Base-by-base conservation (phyloP, 2,113 vertebrate species). In the Myotis yumanensis region DNA sequence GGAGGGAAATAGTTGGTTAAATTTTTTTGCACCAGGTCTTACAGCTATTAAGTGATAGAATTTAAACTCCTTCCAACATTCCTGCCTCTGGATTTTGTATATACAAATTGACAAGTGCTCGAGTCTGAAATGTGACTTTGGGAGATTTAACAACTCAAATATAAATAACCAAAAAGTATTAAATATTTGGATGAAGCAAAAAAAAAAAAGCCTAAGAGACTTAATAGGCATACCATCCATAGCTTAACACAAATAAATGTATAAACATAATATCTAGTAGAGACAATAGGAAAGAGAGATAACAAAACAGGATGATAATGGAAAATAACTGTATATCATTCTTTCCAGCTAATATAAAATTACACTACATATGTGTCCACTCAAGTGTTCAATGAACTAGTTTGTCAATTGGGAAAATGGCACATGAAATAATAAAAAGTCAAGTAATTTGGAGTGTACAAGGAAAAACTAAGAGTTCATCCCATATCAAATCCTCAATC, bases 11-110 rank as follows among this genome's bases (percentile, higher is more conserved):
- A 1, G 28, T 17, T 76, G 71, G 40, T 73, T 92, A 76, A 66
- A n/a, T 51, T 72, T 81, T 51, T 43, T 84, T 81, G n/a, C n/a
- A 35, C 25, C 48, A 72, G 17, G 48, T 66, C 68, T 90, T 93
- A 86, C 20, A 93, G 81, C n/a, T 77, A 94, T 76, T 94, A 93
- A 73, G 83, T 90, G 92, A 79, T n/a, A 91, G 93, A 96, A 95
- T 89, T 86, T 86, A 94, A 96, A 89, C 66, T 93, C 75, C 80
- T 91, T 93, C 93, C 93, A 95, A 88, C 52, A 81, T 85, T 94
- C 91, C 89, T 85, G 68, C 82, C 73, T 92, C 92, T 96, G 87
- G 73, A 57, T 77, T 94, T 86, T 83, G 12, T 90, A 81, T 35
- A 54, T 30, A 76, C 22, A 82, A 90, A 77, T 43, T 79, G 85